Percentiles rank a stretch among this genome's conserved stretches.
phyloP scores from a whole-genome alignment of 2,888 invertebrate genomes.

The Idaea biselata region DNA sequence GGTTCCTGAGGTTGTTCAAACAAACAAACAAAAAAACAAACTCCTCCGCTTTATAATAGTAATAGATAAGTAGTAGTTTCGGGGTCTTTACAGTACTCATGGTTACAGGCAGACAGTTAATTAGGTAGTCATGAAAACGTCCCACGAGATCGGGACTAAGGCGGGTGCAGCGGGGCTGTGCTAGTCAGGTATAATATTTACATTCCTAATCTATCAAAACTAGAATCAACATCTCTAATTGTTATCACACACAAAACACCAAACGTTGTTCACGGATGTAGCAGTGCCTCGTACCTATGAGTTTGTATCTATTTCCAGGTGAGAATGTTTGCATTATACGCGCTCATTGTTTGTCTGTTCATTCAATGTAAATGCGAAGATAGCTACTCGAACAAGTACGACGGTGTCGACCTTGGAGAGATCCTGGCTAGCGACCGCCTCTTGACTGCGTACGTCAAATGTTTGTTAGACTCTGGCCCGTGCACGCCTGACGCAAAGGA shows the following conservation, averaged over 20 bases:
- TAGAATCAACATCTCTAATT: not conserved
- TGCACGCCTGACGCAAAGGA: slow-evolving; percentile 88
- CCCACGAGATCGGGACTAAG: no score
- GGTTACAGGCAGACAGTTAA: no score
- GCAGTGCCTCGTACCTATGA: not conserved
- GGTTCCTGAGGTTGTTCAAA: no score
- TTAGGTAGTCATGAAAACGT: no score
- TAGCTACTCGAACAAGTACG: slow-evolving; percentile 85
- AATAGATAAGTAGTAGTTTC: no score
- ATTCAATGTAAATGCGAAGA: slow-evolving; percentile 24
- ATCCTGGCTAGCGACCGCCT: slow-evolving; percentile 85
- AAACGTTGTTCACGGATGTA: not conserved
- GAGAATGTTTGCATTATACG: slow-evolving; percentile 28
- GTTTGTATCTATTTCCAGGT: slow-evolving; percentile 22
- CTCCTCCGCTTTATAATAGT: no score
- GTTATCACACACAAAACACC: not conserved
- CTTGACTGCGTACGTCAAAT: slow-evolving; percentile 85
- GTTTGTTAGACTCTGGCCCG: slow-evolving; percentile 83
- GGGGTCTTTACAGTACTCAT: no score
- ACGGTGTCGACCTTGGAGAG: slow-evolving; percentile 86
- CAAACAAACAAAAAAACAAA: no score
- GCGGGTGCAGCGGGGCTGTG: no score
- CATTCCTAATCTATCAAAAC: no score
- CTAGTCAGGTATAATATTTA: no score
- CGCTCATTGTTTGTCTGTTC: slow-evolving; percentile 28